Base-by-base conservation (phyloP, 2,888 invertebrate species). In the Abscondita cerata region DNA sequence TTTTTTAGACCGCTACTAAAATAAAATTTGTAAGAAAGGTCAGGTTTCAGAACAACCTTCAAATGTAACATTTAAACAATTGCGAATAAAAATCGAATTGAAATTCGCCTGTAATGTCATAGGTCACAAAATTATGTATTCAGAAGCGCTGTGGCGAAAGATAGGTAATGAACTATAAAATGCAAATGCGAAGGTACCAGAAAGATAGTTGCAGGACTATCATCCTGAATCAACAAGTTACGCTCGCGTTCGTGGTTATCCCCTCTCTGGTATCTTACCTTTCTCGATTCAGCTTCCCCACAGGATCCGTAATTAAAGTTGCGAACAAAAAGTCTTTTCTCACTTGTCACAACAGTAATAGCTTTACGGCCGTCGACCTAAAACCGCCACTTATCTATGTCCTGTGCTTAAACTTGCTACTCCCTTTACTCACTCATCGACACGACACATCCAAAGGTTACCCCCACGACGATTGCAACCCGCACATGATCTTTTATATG, bases 161-260 rank as follows among this genome's bases (percentile, higher is more conserved):
- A 25, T 25, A 6, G n/a, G 25, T 25, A 25, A 6, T 25, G 25
- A n/a, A n/a, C n/a, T 25, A 4, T 25, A 6, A 25, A 25, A 25
- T 25, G 2, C n/a, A n/a, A n/a, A 6, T 25, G 25, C 6, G 6
- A 25, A 25, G 2, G 25, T 25, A 6, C 25, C 25, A 4, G 25
- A 25, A 25, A 25, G 4, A 25, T 25, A 25, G 25, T 25, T 25
- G 25, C 25, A 25, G 25, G 25, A 25, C 4, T 41, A 41, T 15
- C 40, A 40, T 13, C 13, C 40, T 15, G 40, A 40, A 71, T 68
- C 70, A 71, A 71, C 71, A 70, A 70, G 69, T 66, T 65, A 62
- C 65, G 64, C 62, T 59, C 57, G 48, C 53, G 51, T 52, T 56
- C 62, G 54, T 62, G 58, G 57, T 62, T 53, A 57, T 64, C 65